These are phyloP conservation scores for Batillaria attramentaria DNA, from an alignment of 1,140 invertebrate species.

Conservation along the genomic window DNA sequence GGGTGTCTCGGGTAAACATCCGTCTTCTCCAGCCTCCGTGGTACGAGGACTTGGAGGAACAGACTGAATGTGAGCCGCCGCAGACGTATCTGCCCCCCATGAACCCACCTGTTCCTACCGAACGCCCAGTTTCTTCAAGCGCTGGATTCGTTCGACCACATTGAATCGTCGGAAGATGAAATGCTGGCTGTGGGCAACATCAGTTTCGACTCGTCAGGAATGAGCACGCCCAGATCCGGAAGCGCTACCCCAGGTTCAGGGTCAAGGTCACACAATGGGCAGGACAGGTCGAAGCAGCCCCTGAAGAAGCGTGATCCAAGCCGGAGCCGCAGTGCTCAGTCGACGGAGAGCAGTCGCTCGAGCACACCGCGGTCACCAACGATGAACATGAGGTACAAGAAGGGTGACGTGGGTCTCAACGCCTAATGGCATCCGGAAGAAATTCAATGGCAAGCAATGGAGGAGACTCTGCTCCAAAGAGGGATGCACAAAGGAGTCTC, in stretches of 20 bases:
- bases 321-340: constrained; percentile 68
- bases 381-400: constrained; percentile 94
- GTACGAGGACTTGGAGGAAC: constrained; percentile 92
- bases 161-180: constrained; percentile 65
- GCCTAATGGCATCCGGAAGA: constrained; percentile 96
- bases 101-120: constrained; percentile 66
- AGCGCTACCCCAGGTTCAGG: constrained; percentile 73
- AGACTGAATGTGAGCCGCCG: constrained; percentile 25
- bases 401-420: constrained; percentile 98
- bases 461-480: constrained; percentile 94
- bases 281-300: constrained; percentile 54
- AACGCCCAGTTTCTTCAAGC: constrained; percentile 40
- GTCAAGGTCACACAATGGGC: constrained; percentile 58
- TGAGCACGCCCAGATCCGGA: constrained; percentile 67
- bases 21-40: constrained; percentile 93
- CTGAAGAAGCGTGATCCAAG: constrained; percentile 64
- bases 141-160: constrained; percentile 53
- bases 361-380: constrained; percentile 73
- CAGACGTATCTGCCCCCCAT: constrained; percentile 14
- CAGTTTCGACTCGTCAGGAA: constrained; percentile 65
- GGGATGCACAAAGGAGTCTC: constrained; percentile 98
- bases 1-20: constrained; percentile 88
- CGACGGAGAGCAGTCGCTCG: constrained; percentile 67
- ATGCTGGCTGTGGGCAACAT: constrained; percentile 61
- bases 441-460: constrained; percentile 99